Conservation (phyloP, 1,140 invertebrate species). For the Tyrophagus putrescentiae region DNA sequence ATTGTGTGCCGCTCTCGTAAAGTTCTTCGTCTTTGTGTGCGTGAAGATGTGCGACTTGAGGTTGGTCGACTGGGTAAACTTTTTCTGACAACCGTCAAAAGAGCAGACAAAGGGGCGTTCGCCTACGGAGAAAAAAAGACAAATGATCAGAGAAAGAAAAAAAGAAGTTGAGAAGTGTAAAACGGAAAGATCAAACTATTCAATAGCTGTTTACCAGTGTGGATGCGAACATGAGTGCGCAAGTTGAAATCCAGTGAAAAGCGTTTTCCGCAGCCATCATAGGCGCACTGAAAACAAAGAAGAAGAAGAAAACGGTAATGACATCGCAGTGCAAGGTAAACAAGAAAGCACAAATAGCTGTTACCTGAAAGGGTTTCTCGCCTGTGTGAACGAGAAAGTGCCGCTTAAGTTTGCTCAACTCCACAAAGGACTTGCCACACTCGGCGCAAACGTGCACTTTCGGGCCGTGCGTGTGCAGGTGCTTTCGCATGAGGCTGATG, state of each 20-base stretch:
- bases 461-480: conserved; percentile 90
- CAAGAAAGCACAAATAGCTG: conserved; percentile 15
- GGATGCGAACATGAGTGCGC: conserved; percentile 88
- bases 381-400: conserved; percentile 88
- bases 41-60: conserved; percentile 95
- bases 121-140: no score
- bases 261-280: conserved; percentile 92
- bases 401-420: conserved; percentile 87
- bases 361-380: conserved; percentile 76
- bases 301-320: conserved; percentile 25
- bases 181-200: no score
- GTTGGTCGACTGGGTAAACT: conserved; percentile 95
- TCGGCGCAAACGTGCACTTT: conserved; percentile 92
- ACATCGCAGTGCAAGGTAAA: conserved; percentile 7
- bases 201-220: conserved; percentile 51
- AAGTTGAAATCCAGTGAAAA: conserved; percentile 93
- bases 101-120: conserved; percentile 94
- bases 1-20: not conserved
- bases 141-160: no score
- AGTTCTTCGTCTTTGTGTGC: conserved; percentile 73
- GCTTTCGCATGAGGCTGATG: conserved; percentile 94
- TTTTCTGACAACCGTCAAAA: conserved; percentile 95
- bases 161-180: no score
- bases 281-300: conserved; percentile 87
- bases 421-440: conserved; percentile 95